phyloP scores from a whole-genome alignment of 2,888 invertebrate species.

The Ephialtes manifestator region DNA sequence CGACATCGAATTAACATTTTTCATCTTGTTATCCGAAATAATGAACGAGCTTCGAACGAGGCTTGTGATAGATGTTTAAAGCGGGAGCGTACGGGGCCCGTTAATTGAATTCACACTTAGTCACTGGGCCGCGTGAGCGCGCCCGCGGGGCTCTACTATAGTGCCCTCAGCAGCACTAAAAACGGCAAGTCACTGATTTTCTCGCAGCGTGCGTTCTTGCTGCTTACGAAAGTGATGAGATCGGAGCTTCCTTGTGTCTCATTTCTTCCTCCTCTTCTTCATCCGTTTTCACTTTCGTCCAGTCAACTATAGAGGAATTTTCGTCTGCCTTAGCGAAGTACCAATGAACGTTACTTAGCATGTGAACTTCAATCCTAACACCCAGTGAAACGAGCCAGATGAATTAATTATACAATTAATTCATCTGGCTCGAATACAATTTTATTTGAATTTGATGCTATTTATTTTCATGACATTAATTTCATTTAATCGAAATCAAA shows the following conservation, averaged over 20 bases:
- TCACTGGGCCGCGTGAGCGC: constrained; percentile 80
- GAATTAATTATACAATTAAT: too few species aligned
- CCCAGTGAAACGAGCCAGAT: not conserved
- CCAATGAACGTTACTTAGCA: constrained; percentile 21
- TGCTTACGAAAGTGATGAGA: constrained; percentile 64
- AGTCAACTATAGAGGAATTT: not conserved
- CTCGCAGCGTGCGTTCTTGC: constrained; percentile 74
- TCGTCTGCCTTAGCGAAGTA: not conserved
- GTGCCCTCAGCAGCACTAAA: constrained; percentile 68
- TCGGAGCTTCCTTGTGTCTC: constrained; percentile 50
- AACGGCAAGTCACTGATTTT: constrained; percentile 85
- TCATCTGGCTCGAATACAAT: too few species aligned
- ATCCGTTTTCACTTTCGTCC: constrained; percentile 60
- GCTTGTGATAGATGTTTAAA: constrained; percentile 84
- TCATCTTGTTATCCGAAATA: constrained; percentile 82
- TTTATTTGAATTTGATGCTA: too few species aligned
- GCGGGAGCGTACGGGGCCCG: constrained; percentile 74
- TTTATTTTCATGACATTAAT: too few species aligned
- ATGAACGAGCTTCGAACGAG: constrained; percentile 83
- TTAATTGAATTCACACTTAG: constrained; percentile 86
- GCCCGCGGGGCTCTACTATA: constrained; percentile 56
- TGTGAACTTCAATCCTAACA: not conserved
- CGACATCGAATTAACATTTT: constrained; percentile 78
- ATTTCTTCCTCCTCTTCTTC: constrained; percentile 55
- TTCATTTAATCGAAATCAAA: too few species aligned